A percentile compares a stretch with the other conserved stretches of the same genome.
Conservation (phyloP, 2,888 invertebrate genomes). For the Drosophila basisetae region DNA sequence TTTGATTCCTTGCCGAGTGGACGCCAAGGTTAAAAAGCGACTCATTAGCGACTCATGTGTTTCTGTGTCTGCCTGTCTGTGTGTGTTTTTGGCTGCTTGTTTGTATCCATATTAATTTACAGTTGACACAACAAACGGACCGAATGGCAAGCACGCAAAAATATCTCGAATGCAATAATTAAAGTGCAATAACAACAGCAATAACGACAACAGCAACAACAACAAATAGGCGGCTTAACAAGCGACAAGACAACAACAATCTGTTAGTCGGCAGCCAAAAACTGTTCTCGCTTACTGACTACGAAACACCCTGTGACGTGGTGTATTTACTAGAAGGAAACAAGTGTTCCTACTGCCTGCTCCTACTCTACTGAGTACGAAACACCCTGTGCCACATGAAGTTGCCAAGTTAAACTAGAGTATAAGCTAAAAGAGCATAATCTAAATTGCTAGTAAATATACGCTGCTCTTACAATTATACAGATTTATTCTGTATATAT, state of each 20-base stretch:
- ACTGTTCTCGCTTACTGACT: neutral
- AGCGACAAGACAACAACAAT: slow-evolving; percentile 10
- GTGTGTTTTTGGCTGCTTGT: slow-evolving; percentile 4
- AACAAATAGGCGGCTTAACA: slow-evolving; percentile 7
- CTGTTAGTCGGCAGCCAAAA: slow-evolving; percentile 1
- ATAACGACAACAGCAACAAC: slow-evolving; percentile 24
- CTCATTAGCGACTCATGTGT: slow-evolving; percentile 57
- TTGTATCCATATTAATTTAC: slow-evolving; percentile 46
- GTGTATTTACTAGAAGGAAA: neutral
- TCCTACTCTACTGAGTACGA: neutral
- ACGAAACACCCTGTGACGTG: neutral
- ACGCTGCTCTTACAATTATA: neutral
- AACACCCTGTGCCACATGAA: neutral
- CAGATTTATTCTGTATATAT: neutral
- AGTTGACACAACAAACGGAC: slow-evolving; percentile 28
- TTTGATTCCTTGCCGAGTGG: slow-evolving; percentile 7
- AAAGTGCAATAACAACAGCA: slow-evolving; percentile 44
- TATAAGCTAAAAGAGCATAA: neutral
- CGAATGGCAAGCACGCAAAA: slow-evolving; percentile 14
- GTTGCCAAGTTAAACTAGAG: neutral
- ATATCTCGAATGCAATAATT: slow-evolving; percentile 56
- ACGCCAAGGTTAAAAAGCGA: slow-evolving; percentile 32
- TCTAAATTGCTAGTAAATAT: neutral
- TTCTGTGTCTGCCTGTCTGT: neutral
- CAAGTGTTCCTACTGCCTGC: neutral